Base-by-base conservation (phyloP, 2,797 vertebrate species). In the Salmo trutta region DNA sequence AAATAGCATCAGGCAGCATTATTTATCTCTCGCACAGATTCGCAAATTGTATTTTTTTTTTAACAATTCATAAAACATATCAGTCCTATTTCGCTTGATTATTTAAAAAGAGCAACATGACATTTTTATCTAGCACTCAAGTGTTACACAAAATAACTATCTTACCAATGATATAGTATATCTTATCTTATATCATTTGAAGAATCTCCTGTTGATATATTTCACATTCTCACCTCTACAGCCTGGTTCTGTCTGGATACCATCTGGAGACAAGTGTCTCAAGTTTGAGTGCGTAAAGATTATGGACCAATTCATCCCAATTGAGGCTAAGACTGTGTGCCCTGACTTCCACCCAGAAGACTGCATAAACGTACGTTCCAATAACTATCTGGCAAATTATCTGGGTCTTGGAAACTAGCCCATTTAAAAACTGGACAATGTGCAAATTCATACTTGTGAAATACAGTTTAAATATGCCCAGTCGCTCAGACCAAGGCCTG, bases 361-460 rank as follows among this genome's bases (percentile, higher is more conserved):
- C 24, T 96, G 95, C 85, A 85, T 95, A 54, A 91, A 93, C 70
- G 95, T 96, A 88, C 88, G 94, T 83, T 54, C 76, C 66, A 54
- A 73, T 64, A 68, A 27, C 77, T 76, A 73, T 67, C 33, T 7
- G 2, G 2, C 3, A 71, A 72, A 71, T 47, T 3, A 47, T 47
- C 41, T 47, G 41, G 10, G 41, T 14, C 41, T 0, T 10, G 41
- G 41, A 47, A 47, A 14, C 3, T 47, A 10, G 41, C 41, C 33
- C 16, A 59, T 19, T 59, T 59, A n/a, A 59, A 59, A 59, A 59
- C 17, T 59, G 19, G 56, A n/a, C 17, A 59, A 59, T 59, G 16
- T 19, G 56, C 8, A 59, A 19, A 59, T 8, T 21, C 10, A 47
- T 47, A 47, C 41, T 47, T 14, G 10, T 47, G 41, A 47, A 47